These are phyloP conservation scores for Mesaphorura yosii DNA, from an alignment of 1,140 invertebrate species.

Conservation along the genomic window DNA sequence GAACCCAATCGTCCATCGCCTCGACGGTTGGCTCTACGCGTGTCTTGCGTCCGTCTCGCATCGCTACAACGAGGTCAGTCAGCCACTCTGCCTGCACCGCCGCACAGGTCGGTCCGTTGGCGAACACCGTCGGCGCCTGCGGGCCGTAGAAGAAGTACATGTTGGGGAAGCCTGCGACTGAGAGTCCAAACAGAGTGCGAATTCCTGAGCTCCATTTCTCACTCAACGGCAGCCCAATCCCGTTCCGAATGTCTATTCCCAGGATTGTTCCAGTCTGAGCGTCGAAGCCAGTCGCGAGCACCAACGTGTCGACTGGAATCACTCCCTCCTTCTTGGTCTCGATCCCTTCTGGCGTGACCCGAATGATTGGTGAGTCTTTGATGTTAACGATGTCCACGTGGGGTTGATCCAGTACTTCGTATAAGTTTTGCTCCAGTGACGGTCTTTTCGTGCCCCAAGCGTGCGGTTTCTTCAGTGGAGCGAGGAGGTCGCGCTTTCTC, in stretches of 20 bases:
- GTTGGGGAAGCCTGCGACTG: neutral
- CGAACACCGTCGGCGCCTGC: constrained; percentile 4
- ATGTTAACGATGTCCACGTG: constrained; percentile 13
- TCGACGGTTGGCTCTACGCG: neutral
- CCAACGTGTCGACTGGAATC: neutral
- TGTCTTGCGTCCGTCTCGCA: neutral
- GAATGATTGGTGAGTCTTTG: constrained; percentile 3
- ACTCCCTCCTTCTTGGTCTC: constrained; percentile 1
- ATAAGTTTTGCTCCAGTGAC: constrained; percentile 8
- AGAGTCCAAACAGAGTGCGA: neutral
- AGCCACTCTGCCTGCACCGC: constrained; percentile 1
- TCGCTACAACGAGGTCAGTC: neutral
- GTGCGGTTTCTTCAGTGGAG: neutral
- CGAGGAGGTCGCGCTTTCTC: neutral
- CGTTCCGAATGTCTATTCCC: constrained; percentile 2
- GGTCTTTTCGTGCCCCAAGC: constrained; percentile 8
- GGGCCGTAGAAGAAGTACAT: constrained; percentile 8
- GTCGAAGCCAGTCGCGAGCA: constrained; percentile 5
- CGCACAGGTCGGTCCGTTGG: neutral
- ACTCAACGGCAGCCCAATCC: neutral
- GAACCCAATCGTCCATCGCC: neutral
- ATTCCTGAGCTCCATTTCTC: constrained; percentile 3
- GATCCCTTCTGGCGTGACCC: constrained; percentile 1
- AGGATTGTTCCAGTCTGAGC: neutral
- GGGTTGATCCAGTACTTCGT: constrained; percentile 8